phyloP scores from a whole-genome alignment of 2,113 vertebrate genomes.

The Rissa tridactyla region DNA sequence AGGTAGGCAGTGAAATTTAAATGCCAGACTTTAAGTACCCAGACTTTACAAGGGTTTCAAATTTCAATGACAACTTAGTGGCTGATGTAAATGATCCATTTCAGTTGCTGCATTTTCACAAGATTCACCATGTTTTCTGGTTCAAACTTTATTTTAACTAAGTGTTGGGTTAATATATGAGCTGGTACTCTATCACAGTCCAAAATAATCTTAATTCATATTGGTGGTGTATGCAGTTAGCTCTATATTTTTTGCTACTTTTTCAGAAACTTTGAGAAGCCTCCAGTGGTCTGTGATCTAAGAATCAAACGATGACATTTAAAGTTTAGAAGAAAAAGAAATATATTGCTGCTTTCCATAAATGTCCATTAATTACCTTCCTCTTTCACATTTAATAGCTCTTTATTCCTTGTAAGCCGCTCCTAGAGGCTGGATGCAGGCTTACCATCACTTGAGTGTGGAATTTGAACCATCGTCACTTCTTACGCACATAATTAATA shows the following conservation, averaged over 20 bases:
- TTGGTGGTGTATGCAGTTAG: not conserved
- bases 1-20: not conserved
- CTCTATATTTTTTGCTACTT: not conserved
- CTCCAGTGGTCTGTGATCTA: not conserved
- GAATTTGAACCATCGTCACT: not conserved
- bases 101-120: not conserved
- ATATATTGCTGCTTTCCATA: not conserved
- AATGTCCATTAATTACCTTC: not conserved
- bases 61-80: not conserved
- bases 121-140: not conserved
- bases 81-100: not conserved
- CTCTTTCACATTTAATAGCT: not conserved
- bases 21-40: not conserved
- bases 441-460: not conserved
- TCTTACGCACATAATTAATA: not conserved
- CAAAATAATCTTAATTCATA: not conserved
- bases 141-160: not conserved
- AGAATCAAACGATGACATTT: conserved; percentile 2
- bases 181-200: not conserved
- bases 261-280: conserved; percentile 2
- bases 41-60: not conserved
- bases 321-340: not conserved
- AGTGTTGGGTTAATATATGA: not conserved
- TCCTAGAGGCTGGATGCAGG: not conserved
- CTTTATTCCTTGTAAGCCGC: not conserved